Percentiles rank a stretch among this genome's conserved stretches.
Conservation (phyloP, 2,888 invertebrate genomes). For the Xylocampa areola region DNA sequence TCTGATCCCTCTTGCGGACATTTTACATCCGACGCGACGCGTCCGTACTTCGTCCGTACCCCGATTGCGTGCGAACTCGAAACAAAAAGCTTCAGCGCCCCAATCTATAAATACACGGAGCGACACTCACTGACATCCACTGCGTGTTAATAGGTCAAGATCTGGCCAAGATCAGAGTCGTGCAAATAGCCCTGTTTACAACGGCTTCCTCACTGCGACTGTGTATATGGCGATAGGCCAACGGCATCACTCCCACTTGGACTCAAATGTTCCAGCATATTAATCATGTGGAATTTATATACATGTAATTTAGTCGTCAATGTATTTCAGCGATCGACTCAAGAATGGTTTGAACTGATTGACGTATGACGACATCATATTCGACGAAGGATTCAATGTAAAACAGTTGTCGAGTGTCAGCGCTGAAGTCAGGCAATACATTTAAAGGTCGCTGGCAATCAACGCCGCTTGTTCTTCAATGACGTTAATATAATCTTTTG, state of each 20-base stretch:
- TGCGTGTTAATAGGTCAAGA: constrained; percentile 89
- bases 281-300: constrained; percentile 46
- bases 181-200: constrained; percentile 84
- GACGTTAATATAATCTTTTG: neutral
- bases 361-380: constrained; percentile 22
- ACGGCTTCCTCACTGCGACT: constrained; percentile 70
- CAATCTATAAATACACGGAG: constrained; percentile 84
- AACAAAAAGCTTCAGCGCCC: constrained; percentile 76
- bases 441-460: constrained; percentile 5
- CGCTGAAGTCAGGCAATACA: constrained; percentile 13
- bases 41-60: constrained; percentile 68
- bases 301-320: constrained; percentile 42
- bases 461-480: neutral
- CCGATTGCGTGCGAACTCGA: constrained; percentile 70
- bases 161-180: constrained; percentile 88
- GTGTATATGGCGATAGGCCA: constrained; percentile 65
- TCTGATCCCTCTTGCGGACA: constrained; percentile 95
- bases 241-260: constrained; percentile 42
- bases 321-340: constrained; percentile 24
- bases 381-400: constrained; percentile 15
- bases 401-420: constrained; percentile 26
- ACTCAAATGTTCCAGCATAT: constrained; percentile 38
- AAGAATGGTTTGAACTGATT: constrained; percentile 25
- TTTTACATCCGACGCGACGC: constrained; percentile 76
- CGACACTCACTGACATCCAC: constrained; percentile 85